phyloP scores from a whole-genome alignment of 35 echinoderm and acorn worm species.

The Patiria miniata region DNA sequence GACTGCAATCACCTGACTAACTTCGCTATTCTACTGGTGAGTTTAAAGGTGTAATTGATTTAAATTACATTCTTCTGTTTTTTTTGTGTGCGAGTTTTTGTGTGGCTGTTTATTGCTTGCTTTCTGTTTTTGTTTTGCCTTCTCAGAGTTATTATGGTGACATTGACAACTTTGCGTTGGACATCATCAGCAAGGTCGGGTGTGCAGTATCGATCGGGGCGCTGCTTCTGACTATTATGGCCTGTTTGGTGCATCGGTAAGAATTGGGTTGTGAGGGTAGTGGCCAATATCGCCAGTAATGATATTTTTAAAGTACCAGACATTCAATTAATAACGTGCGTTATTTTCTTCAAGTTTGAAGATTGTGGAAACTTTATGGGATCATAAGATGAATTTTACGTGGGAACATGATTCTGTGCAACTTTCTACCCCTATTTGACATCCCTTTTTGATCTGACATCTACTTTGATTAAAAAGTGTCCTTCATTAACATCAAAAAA shows the following conservation, averaged over 20 bases:
- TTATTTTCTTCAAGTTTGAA: no score
- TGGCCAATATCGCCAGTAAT: not conserved
- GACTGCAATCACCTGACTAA: constrained; percentile 40
- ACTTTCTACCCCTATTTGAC: no score
- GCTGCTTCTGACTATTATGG: not conserved
- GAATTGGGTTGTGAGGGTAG: no score
- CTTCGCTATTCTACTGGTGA: constrained; percentile 37
- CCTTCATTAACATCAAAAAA: no score
- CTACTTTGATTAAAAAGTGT: no score
- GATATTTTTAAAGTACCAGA: no score
- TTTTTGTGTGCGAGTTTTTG: not conserved
- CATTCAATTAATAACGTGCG: no score
- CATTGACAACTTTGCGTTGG: not conserved
- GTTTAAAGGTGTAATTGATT: not conserved
- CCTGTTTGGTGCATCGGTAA: not conserved
- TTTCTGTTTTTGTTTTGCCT: no score
- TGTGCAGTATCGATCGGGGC: not conserved
- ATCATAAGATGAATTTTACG: no score
- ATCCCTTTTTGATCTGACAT: no score
- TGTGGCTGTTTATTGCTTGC: not conserved
- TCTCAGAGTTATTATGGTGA: not conserved
- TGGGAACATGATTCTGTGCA: no score
- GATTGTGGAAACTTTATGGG: no score
- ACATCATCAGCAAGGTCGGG: not conserved
- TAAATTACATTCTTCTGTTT: not conserved